A percentile compares a stretch with the other conserved stretches of the same genome.
Conservation (phyloP, 1,140 invertebrate genomes). For the Triops longicaudatus region DNA sequence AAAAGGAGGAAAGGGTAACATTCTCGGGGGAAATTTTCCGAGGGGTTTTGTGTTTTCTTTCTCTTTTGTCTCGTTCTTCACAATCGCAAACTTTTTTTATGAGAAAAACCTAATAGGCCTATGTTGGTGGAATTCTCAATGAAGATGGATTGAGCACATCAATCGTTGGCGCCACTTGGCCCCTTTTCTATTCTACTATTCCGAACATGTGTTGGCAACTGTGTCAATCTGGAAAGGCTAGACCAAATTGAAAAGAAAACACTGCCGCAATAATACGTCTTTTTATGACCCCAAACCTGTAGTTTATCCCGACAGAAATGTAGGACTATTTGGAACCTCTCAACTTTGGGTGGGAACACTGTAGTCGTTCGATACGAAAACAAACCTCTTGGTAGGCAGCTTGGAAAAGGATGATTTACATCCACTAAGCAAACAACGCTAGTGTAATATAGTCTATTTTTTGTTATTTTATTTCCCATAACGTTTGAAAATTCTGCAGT, state of each 20-base stretch:
- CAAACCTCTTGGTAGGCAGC: too few relatives aligned
- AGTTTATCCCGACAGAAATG: not conserved
- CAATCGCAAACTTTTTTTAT: not conserved
- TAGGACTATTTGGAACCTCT: not conserved
- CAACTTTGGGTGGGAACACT: not conserved
- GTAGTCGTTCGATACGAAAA: too few relatives aligned
- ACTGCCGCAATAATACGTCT: not conserved
- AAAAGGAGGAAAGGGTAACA: constrained; percentile 3
- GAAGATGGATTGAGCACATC: not conserved
- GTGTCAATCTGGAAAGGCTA: constrained; percentile 11
- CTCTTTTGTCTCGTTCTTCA: not conserved
- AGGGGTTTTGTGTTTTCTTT: not conserved
- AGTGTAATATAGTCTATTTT: too few relatives aligned
- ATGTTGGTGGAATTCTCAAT: not conserved
- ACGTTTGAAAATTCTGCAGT: too few relatives aligned
- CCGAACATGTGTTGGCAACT: constrained; percentile 14
- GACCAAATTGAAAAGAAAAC: constrained; percentile 1
- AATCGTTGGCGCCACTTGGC: constrained; percentile 8
- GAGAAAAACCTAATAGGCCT: constrained; percentile 9
- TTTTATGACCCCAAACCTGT: not conserved
- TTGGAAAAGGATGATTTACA: too few relatives aligned
- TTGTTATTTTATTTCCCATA: too few relatives aligned
- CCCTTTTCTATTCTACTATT: not conserved
- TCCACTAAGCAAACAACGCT: too few relatives aligned
- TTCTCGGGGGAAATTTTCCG: constrained; percentile 5